Evolutionary conservation across 1,140 invertebrate species (phyloP).

Genomic region (Neodiprion lecontei): DNA sequence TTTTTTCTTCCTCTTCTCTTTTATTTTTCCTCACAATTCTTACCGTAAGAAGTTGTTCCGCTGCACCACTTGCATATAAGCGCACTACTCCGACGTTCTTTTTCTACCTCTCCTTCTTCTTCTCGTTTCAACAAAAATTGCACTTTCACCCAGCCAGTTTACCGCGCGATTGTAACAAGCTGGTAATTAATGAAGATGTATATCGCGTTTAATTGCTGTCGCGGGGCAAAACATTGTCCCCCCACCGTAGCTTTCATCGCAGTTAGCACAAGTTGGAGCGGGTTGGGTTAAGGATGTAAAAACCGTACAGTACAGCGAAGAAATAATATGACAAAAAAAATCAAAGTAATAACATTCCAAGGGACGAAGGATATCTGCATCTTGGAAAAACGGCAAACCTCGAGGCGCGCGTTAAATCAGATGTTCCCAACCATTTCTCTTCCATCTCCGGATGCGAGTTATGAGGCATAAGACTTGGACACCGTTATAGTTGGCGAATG

Average conservation of each 20-base stretch:
- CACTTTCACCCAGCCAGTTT: neutral
- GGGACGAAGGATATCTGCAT: conserved; percentile 40
- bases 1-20: conserved; percentile 9
- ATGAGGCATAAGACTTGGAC: conserved; percentile 11
- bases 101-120: neutral
- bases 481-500: neutral
- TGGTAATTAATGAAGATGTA: neutral
- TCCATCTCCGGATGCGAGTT: conserved; percentile 5
- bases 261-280: no score
- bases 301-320: no score
- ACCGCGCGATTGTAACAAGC: no score
- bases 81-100: no score
- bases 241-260: no score
- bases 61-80: no score
- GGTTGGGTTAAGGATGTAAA: no score
- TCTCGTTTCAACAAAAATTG: conserved; percentile 12
- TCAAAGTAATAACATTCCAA: no score
- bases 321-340: no score
- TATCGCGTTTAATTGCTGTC: neutral
- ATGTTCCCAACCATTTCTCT: conserved; percentile 29
- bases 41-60: no score
- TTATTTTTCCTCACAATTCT: neutral
- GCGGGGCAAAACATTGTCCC: neutral
- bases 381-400: conserved; percentile 29
- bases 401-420: conserved; percentile 31